Evolutionary conservation across 2,888 invertebrate genomes (phyloP).

Genomic region (Drosophila barbarae): DNA sequence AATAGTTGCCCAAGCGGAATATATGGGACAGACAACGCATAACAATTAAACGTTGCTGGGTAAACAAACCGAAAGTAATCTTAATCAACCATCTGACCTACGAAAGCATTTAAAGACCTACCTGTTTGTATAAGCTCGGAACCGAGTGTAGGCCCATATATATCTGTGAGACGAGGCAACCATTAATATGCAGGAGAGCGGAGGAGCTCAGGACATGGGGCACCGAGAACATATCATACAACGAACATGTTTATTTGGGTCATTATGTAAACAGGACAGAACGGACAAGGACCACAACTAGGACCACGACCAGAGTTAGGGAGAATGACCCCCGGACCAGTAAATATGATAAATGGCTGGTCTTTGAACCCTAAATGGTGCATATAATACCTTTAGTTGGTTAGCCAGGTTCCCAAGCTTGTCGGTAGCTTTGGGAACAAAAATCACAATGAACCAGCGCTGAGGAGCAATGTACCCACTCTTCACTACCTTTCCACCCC

Average conservation of each 20-base stretch:
- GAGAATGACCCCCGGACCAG: constrained; percentile 6
- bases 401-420: constrained; percentile 3
- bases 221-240: constrained; percentile 28
- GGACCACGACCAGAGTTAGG: not conserved
- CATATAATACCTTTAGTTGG: constrained; percentile 37
- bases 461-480: not conserved
- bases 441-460: constrained; percentile 2
- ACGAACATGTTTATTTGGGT: constrained; percentile 56
- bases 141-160: constrained; percentile 8
- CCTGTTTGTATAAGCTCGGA: constrained; percentile 2
- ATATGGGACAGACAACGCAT: not conserved
- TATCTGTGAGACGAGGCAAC: constrained; percentile 18
- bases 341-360: constrained; percentile 60
- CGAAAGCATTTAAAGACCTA: constrained; percentile 9
- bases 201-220: constrained; percentile 7
- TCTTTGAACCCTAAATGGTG: constrained; percentile 51
- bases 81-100: constrained; percentile 14
- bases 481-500: constrained; percentile 1
- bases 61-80: constrained; percentile 8
- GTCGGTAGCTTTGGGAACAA: not conserved
- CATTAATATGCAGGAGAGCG: constrained; percentile 55
- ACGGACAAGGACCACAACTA: not conserved
- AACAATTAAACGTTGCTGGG: constrained; percentile 2
- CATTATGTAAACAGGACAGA: constrained; percentile 51
- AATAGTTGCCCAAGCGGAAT: not conserved